Base-by-base conservation (phyloP, 1,140 invertebrate genomes). In the Ladona fulva region DNA sequence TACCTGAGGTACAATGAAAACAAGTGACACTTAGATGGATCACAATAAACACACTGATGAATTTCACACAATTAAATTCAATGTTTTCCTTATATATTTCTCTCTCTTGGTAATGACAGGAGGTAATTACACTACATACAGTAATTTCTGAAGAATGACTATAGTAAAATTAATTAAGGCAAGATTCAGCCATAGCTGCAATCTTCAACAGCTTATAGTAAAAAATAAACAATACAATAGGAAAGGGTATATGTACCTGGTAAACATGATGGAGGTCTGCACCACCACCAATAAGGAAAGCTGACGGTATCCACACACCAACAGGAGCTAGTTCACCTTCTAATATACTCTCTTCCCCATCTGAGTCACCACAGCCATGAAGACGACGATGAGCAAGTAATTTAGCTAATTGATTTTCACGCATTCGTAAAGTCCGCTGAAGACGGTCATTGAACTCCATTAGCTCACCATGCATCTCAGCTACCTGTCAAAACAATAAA, bases 401-500 rank as follows among this genome's bases (percentile, higher is more conserved):
- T 25, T 19, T 25, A n/a, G 74, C 74, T 19, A 42, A 19, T 19
- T 25, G 24, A 25, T 19, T 25, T 42, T 75, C 74, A 19, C 74
- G 24, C 24, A 25, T 75, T 25, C 86, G 83, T 10, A 91, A 80
- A 52, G 85, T 82, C 24, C 85, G 82, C 79, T 91, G 90, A 24
- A 92, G 82, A 81, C 89, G 83, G 25, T 91, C 91, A 87, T 97
- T 97, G 81, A 97, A 95, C 85, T 97, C 95, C 92, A 97, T 96
- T 24, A 97, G 84, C 84, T 97, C 96, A 0, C 94, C 95, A 84
- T 97, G 95, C 96, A 97, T 97, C 87, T 97, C 95, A 16, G 96
- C 95, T 0, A 97, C 95, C 91, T 93, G 12, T 66, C 52, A 66
- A 66, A 22, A 66, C 5, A 37, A n/a, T n/a, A n/a, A n/a, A 37